phyloP scores from a whole-genome alignment of 2,888 invertebrate genomes.

The Neoaliturus tenellus region DNA sequence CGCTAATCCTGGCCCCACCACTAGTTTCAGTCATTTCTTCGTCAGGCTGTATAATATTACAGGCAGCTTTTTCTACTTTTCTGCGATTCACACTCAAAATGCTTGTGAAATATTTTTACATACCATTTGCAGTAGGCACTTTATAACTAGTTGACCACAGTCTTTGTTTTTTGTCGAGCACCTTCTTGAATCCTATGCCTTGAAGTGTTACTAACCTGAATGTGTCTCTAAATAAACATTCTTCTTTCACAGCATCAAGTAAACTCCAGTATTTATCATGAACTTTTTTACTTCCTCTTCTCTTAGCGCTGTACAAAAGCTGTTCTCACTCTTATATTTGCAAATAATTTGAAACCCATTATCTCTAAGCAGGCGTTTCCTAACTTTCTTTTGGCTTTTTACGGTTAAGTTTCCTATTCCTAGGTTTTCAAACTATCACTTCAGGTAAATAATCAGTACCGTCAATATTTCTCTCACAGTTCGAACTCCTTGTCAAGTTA shows the following conservation, averaged over 20 bases:
- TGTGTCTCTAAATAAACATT: constrained; percentile 9
- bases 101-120: neutral
- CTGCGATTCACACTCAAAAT: constrained; percentile 5
- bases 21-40: neutral
- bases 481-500: too few species aligned
- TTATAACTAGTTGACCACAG: too few species aligned
- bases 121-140: neutral
- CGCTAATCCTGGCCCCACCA: neutral
- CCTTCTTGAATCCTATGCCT: too few species aligned
- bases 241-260: neutral
- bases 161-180: too few species aligned
- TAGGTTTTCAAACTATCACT: too few species aligned
- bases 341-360: too few species aligned
- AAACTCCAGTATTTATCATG: neutral
- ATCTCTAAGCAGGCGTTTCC: too few species aligned
- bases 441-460: too few species aligned
- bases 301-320: neutral
- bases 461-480: too few species aligned
- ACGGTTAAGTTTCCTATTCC: too few species aligned
- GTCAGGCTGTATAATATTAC: neutral
- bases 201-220: neutral
- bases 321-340: too few species aligned
- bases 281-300: neutral
- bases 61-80: constrained; percentile 13
- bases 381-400: too few species aligned